Evolutionary conservation across 2,113 vertebrate genomes (phyloP).

Genomic region (Nothoprocta pentlandii): DNA sequence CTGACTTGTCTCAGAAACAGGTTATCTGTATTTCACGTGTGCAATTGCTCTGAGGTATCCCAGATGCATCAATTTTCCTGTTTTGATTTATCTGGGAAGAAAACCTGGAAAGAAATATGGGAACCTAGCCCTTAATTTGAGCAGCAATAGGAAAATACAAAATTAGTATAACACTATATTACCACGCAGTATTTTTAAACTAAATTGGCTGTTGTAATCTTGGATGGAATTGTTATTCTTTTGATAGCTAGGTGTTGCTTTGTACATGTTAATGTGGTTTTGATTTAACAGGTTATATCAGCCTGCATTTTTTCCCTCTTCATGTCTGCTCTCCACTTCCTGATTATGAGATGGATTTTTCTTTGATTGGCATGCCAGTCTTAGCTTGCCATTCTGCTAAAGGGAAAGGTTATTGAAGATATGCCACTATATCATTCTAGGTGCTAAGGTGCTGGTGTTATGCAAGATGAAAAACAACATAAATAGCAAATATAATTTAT

Average conservation of each 20-base stretch:
- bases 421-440: neutral
- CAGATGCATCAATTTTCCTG: constrained; percentile 43
- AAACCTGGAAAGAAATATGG: constrained; percentile 20
- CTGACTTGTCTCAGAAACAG: constrained; percentile 59
- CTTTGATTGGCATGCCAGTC: neutral
- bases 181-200: neutral
- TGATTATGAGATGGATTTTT: neutral
- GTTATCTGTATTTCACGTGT: constrained; percentile 44
- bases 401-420: neutral
- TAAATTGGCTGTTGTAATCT: constrained; percentile 26
- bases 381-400: neutral
- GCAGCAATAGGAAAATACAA: neutral
- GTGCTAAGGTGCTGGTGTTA: neutral
- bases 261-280: neutral
- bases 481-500: constrained; percentile 48
- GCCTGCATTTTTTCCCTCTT: neutral
- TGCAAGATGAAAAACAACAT: constrained; percentile 18
- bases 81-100: neutral
- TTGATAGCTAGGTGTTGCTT: neutral
- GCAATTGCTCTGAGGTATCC: constrained; percentile 26
- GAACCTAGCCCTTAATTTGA: neutral
- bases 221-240: constrained; percentile 8
- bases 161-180: constrained; percentile 1
- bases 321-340: neutral
- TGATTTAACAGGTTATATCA: constrained; percentile 5